Evolutionary conservation across 2,888 invertebrate genomes (phyloP).

Genomic region (Patella depressa): DNA sequence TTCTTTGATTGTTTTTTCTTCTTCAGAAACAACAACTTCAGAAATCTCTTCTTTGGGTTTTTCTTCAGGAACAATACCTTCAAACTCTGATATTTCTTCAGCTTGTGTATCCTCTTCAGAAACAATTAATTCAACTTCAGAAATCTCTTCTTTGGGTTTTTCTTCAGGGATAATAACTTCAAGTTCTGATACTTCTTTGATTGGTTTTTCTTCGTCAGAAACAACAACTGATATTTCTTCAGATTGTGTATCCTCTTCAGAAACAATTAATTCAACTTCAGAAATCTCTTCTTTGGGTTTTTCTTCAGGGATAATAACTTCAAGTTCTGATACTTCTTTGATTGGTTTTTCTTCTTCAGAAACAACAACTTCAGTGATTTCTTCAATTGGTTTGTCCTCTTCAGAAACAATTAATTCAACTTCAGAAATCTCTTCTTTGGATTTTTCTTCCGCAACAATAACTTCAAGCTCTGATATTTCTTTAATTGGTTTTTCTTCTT

Average conservation of each 20-base stretch:
- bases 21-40: not conserved
- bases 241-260: not conserved
- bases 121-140: not conserved
- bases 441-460: not conserved
- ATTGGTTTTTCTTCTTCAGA: constrained; percentile 3
- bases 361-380: not conserved
- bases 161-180: not conserved
- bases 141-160: constrained; percentile 10
- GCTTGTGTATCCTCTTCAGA: not conserved
- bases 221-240: too few species aligned
- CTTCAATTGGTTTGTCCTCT: not conserved
- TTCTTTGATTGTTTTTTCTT: not conserved
- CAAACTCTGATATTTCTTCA: too few species aligned
- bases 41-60: too few species aligned
- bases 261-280: not conserved
- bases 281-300: constrained; percentile 13
- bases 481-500: not conserved
- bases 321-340: not conserved
- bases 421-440: not conserved
- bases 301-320: not conserved
- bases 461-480: not conserved
- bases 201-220: not conserved
- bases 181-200: not conserved
- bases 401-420: not conserved
- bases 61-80: too few species aligned